phyloP scores from a whole-genome alignment of 1,140 invertebrate genomes.

The Zaprionus africanus region DNA sequence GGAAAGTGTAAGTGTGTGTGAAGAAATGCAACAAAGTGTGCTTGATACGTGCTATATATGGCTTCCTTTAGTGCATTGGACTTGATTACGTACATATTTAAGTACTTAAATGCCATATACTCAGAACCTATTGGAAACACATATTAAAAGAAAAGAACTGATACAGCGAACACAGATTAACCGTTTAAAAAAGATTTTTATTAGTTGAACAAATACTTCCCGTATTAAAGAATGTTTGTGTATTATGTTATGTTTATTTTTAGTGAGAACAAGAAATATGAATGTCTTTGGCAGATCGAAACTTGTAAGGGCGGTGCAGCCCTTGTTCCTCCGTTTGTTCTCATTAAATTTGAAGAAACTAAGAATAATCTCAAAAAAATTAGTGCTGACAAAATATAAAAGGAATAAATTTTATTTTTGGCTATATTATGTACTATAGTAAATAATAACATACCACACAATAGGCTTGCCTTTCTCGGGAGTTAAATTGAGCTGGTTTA shows the following conservation, averaged over 20 bases:
- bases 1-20: neutral
- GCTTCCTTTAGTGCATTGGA: conserved; percentile 67
- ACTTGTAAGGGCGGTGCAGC: too few relatives aligned
- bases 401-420: too few relatives aligned
- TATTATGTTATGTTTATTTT: neutral
- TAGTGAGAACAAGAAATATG: neutral
- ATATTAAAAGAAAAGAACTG: neutral
- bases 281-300: too few relatives aligned
- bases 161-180: neutral
- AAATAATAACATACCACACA: too few relatives aligned
- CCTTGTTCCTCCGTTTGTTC: too few relatives aligned
- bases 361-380: too few relatives aligned
- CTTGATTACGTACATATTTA: conserved; percentile 62
- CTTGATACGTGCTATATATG: conserved; percentile 43
- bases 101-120: neutral
- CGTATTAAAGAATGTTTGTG: too few relatives aligned
- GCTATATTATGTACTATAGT: too few relatives aligned
- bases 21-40: conserved; percentile 25
- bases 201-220: neutral
- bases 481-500: neutral
- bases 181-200: neutral
- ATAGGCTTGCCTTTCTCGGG: too few relatives aligned
- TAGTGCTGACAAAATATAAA: too few relatives aligned
- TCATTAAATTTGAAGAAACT: too few relatives aligned
- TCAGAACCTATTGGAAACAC: neutral